A percentile compares a stretch with the other conserved stretches of the same genome.
Conservation (phyloP, 2,888 invertebrate genomes). For the Hyppa rectilinea region DNA sequence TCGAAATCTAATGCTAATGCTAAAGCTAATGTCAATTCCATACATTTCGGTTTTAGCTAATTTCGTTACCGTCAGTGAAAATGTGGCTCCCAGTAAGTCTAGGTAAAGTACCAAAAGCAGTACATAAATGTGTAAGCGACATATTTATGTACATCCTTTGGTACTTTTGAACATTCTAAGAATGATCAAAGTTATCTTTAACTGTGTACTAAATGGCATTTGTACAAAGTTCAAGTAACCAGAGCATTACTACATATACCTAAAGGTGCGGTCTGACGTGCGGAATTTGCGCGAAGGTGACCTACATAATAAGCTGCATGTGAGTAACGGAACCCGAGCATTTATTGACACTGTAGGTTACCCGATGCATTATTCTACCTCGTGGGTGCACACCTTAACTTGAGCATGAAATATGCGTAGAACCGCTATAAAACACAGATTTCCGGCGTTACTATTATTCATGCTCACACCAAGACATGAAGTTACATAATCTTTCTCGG, state of each 20-base stretch:
- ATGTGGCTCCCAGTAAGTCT: too few species aligned
- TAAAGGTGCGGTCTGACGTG: neutral
- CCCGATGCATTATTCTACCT: conserved; percentile 1
- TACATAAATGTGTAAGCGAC: too few species aligned
- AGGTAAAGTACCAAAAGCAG: too few species aligned
- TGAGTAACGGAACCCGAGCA: neutral
- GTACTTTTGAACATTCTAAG: too few species aligned
- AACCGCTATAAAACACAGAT: conserved; percentile 14
- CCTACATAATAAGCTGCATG: neutral
- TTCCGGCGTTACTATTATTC: neutral
- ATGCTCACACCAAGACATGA: conserved; percentile 2
- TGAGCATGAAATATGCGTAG: conserved; percentile 3
- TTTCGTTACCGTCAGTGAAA: too few species aligned
- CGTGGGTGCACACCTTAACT: neutral
- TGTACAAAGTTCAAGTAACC: neutral
- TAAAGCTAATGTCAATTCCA: too few species aligned
- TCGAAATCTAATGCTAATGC: too few species aligned
- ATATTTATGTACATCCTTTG: too few species aligned
- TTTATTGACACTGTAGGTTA: neutral
- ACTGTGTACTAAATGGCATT: neutral
- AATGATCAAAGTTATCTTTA: neutral
- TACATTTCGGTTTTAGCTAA: too few species aligned
- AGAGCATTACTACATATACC: neutral
- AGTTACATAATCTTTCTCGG: conserved; percentile 12
- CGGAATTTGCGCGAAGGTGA: neutral